Evolutionary conservation across 2,888 invertebrate genomes (phyloP).

Genomic region (Megamerina dolium): DNA sequence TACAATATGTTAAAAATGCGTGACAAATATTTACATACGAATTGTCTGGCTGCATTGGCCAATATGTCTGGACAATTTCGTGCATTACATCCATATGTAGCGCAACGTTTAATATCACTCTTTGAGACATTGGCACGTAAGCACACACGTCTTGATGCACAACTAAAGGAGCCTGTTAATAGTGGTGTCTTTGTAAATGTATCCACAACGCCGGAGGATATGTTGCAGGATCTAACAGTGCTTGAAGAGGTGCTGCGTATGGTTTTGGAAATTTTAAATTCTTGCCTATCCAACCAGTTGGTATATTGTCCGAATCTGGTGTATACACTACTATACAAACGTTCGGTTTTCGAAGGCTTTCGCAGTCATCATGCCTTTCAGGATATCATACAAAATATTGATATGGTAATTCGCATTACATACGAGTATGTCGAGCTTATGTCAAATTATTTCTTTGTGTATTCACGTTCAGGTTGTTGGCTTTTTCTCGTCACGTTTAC

Average conservation of each 20-base stretch:
- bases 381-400: slow-evolving; percentile 90
- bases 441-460: neutral
- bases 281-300: slow-evolving; percentile 82
- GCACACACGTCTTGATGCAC: slow-evolving; percentile 62
- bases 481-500: slow-evolving; percentile 57
- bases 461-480: slow-evolving; percentile 55
- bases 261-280: slow-evolving; percentile 96
- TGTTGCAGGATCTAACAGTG: slow-evolving; percentile 81
- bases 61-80: slow-evolving; percentile 96
- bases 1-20: slow-evolving; percentile 95
- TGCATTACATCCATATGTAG: slow-evolving; percentile 89
- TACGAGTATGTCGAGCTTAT: neutral
- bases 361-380: slow-evolving; percentile 84
- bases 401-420: slow-evolving; percentile 59
- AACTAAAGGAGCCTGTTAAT: slow-evolving; percentile 52
- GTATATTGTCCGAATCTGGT: slow-evolving; percentile 85
- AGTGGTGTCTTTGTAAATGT: slow-evolving; percentile 44
- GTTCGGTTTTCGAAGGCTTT: slow-evolving; percentile 80
- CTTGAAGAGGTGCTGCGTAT: slow-evolving; percentile 94
- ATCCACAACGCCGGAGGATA: slow-evolving; percentile 43
- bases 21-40: slow-evolving; percentile 96
- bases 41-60: slow-evolving; percentile 95
- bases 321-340: slow-evolving; percentile 91
- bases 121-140: slow-evolving; percentile 89
- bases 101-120: slow-evolving; percentile 85